Evolutionary conservation across 2,113 vertebrate genomes (phyloP).

Genomic region (Noctilio leporinus): DNA sequence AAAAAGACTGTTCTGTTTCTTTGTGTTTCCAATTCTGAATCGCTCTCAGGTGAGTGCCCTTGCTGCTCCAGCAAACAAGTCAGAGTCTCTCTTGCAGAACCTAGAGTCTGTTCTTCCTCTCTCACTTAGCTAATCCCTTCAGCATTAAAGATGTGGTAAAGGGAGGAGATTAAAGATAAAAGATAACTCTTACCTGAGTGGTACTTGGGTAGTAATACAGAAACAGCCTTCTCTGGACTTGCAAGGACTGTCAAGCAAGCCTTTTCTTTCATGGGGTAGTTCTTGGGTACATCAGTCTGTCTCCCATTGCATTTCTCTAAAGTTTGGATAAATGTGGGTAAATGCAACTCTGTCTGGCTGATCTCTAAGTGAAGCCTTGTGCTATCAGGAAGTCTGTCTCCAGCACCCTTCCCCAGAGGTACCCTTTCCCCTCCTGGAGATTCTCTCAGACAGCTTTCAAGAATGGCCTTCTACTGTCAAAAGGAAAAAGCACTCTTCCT

Average conservation of each 20-base stretch:
- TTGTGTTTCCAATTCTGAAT: neutral
- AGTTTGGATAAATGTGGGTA: neutral
- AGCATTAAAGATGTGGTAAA: neutral
- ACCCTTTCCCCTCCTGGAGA: neutral
- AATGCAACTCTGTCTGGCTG: neutral
- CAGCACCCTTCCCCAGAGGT: neutral
- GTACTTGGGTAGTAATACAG: neutral
- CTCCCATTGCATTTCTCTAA: neutral
- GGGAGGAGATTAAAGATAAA: neutral
- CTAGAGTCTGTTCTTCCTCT: neutral
- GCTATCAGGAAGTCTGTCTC: neutral
- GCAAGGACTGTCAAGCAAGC: neutral
- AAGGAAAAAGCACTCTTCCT: neutral
- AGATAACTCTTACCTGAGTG: neutral
- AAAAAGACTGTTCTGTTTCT: neutral
- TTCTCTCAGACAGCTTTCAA: neutral
- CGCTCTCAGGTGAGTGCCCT: neutral
- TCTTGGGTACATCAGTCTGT: neutral
- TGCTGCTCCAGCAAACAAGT: neutral
- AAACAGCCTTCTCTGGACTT: neutral
- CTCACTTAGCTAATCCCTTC: neutral
- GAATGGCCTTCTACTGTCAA: neutral
- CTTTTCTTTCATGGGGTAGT: neutral
- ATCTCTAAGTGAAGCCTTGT: neutral
- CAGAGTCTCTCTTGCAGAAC: neutral